Percentiles rank a stretch among this genome's conserved stretches.
Conservation (phyloP, 2,113 vertebrate species). For the Mus spicilegus region DNA sequence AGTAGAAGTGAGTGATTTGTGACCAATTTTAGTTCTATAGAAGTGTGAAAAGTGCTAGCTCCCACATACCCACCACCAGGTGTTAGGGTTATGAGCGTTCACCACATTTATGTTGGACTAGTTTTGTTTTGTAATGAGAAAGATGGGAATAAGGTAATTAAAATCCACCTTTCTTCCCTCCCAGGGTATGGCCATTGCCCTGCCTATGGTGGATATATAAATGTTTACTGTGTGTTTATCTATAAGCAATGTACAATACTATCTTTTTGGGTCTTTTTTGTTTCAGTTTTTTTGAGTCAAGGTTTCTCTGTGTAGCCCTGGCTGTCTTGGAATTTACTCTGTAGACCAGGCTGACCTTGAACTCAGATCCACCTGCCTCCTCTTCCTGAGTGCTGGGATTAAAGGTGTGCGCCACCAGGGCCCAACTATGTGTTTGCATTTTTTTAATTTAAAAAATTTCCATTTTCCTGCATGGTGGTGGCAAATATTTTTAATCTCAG, state of each 20-base stretch:
- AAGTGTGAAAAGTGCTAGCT: not conserved
- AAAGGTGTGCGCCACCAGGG: no score
- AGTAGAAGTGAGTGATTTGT: not conserved
- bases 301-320: not conserved
- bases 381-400: not conserved
- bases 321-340: not conserved
- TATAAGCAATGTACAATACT: not conserved
- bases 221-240: not conserved
- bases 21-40: not conserved
- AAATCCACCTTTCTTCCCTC: not conserved
- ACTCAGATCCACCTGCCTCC: not conserved
- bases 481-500: not conserved
- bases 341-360: not conserved
- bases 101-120: not conserved
- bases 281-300: not conserved
- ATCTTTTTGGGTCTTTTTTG: not conserved
- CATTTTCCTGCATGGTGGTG: not conserved
- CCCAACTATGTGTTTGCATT: not conserved
- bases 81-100: not conserved
- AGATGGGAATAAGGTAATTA: not conserved
- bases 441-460: not conserved
- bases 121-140: constrained; percentile 2
- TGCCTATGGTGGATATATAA: not conserved
- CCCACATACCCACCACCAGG: not conserved
- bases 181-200: not conserved